These are phyloP conservation scores for Drosophila pectinifera DNA, from an alignment of 1,140 invertebrate species.

Conservation along the genomic window DNA sequence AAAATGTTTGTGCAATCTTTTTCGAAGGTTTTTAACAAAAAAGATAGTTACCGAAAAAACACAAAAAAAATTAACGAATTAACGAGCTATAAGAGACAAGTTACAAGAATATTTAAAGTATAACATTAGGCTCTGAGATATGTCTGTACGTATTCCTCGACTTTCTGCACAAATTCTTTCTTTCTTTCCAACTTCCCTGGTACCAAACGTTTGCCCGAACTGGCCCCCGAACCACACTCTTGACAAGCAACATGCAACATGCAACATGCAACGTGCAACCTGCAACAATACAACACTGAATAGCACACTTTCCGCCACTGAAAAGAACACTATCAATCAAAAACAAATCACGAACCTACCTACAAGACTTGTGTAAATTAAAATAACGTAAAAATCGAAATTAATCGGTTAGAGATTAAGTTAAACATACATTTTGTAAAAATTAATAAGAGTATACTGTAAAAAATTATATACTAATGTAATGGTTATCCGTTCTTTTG, in stretches of 20 bases:
- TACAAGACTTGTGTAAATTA: conserved; percentile 84
- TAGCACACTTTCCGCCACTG: conserved; percentile 39
- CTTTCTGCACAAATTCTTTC: conserved; percentile 68
- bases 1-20: conserved; percentile 78
- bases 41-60: conserved; percentile 37
- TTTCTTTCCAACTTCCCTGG: conserved; percentile 59
- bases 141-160: conserved; percentile 36
- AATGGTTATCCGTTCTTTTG: conserved; percentile 60
- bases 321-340: conserved; percentile 44
- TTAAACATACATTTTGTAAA: conserved; percentile 79
- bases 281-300: conserved; percentile 50
- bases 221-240: conserved; percentile 31
- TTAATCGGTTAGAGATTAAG: conserved; percentile 69
- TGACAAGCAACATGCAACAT: conserved; percentile 8
- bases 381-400: conserved; percentile 51
- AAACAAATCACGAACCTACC: conserved; percentile 79
- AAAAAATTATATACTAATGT: conserved; percentile 62
- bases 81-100: conserved; percentile 61
- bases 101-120: conserved; percentile 54
- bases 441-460: conserved; percentile 76
- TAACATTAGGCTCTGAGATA: conserved; percentile 53
- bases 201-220: conserved; percentile 61
- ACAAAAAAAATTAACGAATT: conserved; percentile 14
- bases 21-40: conserved; percentile 38
- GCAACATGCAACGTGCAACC: conserved; percentile 29